Base-by-base conservation (phyloP, 1,140 invertebrate species). In the Halictus rubicundus region DNA sequence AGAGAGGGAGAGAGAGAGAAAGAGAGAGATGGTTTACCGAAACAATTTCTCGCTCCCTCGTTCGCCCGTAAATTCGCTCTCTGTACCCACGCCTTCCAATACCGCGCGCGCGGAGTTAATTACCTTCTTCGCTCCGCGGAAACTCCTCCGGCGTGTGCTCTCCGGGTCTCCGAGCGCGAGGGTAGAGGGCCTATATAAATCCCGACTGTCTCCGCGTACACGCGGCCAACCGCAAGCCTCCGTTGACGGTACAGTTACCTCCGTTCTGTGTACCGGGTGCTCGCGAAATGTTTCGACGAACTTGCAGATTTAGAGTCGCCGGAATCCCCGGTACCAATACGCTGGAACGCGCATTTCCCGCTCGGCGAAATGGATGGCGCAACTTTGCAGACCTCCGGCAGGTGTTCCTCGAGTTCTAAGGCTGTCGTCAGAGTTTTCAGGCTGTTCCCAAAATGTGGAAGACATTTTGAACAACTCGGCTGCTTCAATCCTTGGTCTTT, bases 51-150 rank as follows among this genome's bases (percentile, higher is more conserved):
- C 42, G 42, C 42, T 46, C 42, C 3, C 37, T 25, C n/a, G 32
- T 68, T 25, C 25, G 52, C 54, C 39, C 59, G 70, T 75, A 78
- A 83, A 74, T 83, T 84, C 32, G 57, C 71, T 59, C 61, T 37
- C 32, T 84, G 14, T 46, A 79, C 65, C 68, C 71, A 84, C 78
- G 82, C 68, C 83, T 80, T 80, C 82, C 75, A 85, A 85, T 85
- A 68, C 71, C 32, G 66, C 46, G 32, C 46, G 32, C 32, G 71
- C 66, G 42, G 70, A 84, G 61, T 85, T 84, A 85, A 85, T 85
- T 85, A 84, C 64, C 83, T 32, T n/a, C 19, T 16, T 8, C 16
- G 21, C 37, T 25, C 14, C 72, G 32, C 37, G 65, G 52, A 52
- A 61, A 64, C 59, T 32, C 37, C 54, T 12, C 32, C 5, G 21